Evolutionary conservation across 92 coral and sea anemone species (phyloP), one percentile per base, ranked within the genome.

Genomic region (Montipora capitata): DNA sequence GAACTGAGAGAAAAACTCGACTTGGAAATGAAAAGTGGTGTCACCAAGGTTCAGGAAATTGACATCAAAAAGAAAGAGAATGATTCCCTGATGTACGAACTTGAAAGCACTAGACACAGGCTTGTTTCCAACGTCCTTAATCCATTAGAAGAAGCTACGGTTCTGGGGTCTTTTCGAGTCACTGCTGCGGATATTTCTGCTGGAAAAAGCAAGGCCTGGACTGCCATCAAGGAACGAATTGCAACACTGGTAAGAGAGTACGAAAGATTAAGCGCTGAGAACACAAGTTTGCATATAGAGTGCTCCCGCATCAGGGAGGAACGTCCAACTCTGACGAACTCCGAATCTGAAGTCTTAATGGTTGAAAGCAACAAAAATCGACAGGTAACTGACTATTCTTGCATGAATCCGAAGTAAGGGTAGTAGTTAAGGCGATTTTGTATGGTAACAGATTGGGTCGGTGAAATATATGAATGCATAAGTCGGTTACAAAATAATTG

Each of bases 31-130:
- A 69, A 16, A 16, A 84, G 15, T 42, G 68, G 56, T 5, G 9
- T 59, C 48, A 41, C 63, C 16, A 78, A 72, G 68, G 71, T 49
- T 42, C 81, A 90, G 18, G 73, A 90, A 67, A 64, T 68, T 65
- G 11, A 62, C 20, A 66, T 38, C 12, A 76, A 78, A 38, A 81
- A 43, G 78, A 90, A 71, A 64, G 90, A 94, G 62, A 80, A 59
- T 65, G 94, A 79, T 67, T 45, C 64, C 2, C 48, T 78, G 10
- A 63, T 54, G 8, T 85, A 76, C 51, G 90, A 87, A 38, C 71
- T 86, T 43, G 79, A 94, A 57, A 84, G 79, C 51, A 84, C 88
- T 6, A 85, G 83, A 14, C 92, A 92, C 79, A 76, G 97, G 52
- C 72, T 94, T 10, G 86, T 94, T 11, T 63, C 94, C 16, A 93